Percentiles rank a stretch among this genome's conserved stretches.
Evolutionary conservation across 2,113 vertebrate genomes (phyloP).

Genomic region (Daboia siamensis): DNA sequence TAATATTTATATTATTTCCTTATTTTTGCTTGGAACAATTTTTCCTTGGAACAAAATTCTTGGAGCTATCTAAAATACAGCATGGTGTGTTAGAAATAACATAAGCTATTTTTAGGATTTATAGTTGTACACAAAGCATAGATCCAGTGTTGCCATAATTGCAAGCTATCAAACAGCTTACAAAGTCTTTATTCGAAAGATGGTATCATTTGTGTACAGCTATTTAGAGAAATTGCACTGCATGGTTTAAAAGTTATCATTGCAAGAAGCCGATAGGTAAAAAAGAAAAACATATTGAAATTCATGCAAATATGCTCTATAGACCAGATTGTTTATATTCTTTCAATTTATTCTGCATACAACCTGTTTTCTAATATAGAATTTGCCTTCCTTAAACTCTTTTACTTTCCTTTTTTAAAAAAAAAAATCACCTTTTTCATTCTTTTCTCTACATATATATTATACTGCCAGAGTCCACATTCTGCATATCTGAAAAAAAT

Average conservation of each 20-base stretch:
- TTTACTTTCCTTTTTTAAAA: not conserved
- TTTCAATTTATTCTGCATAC: not conserved
- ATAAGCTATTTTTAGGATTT: conserved; percentile 51
- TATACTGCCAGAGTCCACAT: not conserved
- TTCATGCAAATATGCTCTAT: not conserved
- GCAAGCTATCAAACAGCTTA: conserved; percentile 62
- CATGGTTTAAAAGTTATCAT: conserved; percentile 48
- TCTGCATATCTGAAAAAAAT: not conserved
- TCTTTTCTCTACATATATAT: not conserved
- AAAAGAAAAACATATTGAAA: conserved; percentile 1
- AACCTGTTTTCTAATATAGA: not conserved
- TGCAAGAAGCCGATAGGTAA: conserved; percentile 32
- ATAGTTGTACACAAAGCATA: conserved; percentile 35
- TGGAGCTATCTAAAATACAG: conserved; percentile 42
- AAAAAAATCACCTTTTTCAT: not conserved
- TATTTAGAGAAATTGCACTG: conserved; percentile 51
- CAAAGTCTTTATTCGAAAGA: conserved; percentile 61
- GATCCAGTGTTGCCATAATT: conserved; percentile 42
- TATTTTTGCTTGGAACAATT: conserved; percentile 45
- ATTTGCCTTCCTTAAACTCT: not conserved
- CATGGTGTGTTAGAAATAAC: conserved; percentile 52
- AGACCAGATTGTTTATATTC: not conserved
- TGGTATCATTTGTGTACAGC: conserved; percentile 58
- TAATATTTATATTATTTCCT: conserved; percentile 62
- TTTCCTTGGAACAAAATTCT: conserved; percentile 48